Base-by-base conservation (phyloP, 2,888 invertebrate species). In the Listrodromus nycthemerus region DNA sequence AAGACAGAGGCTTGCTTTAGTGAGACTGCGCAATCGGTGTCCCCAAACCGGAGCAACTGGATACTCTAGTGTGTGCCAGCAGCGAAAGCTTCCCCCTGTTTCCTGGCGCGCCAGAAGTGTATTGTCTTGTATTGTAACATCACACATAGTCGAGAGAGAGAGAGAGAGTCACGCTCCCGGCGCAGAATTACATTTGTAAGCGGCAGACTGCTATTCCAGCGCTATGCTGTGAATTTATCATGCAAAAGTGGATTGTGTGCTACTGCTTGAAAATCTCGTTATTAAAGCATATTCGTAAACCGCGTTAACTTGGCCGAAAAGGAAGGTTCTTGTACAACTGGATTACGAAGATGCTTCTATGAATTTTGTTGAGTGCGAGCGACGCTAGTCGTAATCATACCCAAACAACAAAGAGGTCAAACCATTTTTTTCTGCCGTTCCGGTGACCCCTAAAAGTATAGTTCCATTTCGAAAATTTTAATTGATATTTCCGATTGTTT, bases 181-280 rank as follows among this genome's bases (percentile, higher is more conserved):
- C 21, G 27, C 21, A 21, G 13, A 50, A 70, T 52, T 70, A 19
- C 70, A 70, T 52, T 70, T 70, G 52, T 52, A 30, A 50, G 30
- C n/a, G 19, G 52, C 6, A 73, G n/a, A 4, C 58, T 27, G n/a
- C 19, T 13, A n/a, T 30, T 5, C 19, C 48, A 13, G 2, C n/a
- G 16, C 27, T 41, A 19, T n/a, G 24, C 19, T 30, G 24, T 37
- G 24, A 41, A 58, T 58, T 55, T n/a, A 41, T 24, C n/a, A 71
- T 71, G 58, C 37, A n/a, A n/a, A 58, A 45, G 24, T 69, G 67
- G 8, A 27, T 24, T 69, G 24, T 24, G 24, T 27, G 67, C 48
- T 27, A 1, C 21, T 67, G 58, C 27, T 73, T 16, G 73, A 73
- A 73, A 73, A 61, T 58, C 58, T 58, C 24, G 48, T 69, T 69